A percentile compares a stretch with the other conserved stretches of the same genome.
Evolutionary conservation across 2,888 invertebrate genomes (phyloP).

Genomic region (Pogonocherus hispidulus): DNA sequence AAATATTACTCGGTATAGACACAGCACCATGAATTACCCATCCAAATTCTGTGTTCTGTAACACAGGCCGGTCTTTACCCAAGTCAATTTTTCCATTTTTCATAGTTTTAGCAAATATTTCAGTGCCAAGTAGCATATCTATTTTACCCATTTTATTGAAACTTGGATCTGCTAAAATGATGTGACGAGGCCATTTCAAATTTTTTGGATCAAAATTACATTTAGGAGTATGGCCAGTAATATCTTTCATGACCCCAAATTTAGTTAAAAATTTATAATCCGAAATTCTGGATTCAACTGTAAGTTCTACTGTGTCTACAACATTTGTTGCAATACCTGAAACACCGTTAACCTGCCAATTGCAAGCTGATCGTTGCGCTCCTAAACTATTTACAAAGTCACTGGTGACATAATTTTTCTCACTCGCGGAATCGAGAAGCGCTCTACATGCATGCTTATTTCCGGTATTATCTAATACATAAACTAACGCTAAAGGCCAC

Average conservation of each 20-base stretch:
- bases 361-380: background rate
- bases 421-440: slow-evolving; percentile 4
- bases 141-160: background rate
- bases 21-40: background rate
- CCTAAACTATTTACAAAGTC: background rate
- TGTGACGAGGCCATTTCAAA: slow-evolving; percentile 3
- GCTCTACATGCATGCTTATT: slow-evolving; percentile 1
- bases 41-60: slow-evolving; percentile 15
- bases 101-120: background rate
- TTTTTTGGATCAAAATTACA: background rate
- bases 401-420: slow-evolving; percentile 2
- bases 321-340: slow-evolving; percentile 5
- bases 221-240: background rate
- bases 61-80: background rate
- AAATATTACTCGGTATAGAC: background rate
- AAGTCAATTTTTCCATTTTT: slow-evolving; percentile 4
- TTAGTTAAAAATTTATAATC: background rate
- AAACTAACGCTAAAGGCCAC: slow-evolving; percentile 4
- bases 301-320: background rate
- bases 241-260: background rate
- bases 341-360: slow-evolving; percentile 10
- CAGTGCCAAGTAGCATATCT: slow-evolving; percentile 9
- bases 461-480: background rate
- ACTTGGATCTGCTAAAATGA: slow-evolving; percentile 3
- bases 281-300: background rate